Evolutionary conservation across 2,113 vertebrate species (phyloP).

Genomic region (Pipra filicauda): DNA sequence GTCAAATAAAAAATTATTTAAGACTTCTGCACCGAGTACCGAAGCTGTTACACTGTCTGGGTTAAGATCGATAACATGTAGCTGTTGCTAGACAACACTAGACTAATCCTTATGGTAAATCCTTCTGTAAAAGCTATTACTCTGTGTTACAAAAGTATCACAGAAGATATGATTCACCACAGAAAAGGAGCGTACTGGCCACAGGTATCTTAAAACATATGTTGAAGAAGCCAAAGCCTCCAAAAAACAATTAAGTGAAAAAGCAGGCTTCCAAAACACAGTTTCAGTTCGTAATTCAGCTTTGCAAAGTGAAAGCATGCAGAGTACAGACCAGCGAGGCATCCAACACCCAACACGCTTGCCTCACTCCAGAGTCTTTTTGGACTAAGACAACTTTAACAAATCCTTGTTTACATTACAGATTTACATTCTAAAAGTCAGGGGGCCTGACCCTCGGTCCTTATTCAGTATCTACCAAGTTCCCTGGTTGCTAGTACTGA

Average conservation of each 20-base stretch:
- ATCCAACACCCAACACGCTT: background rate
- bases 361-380: background rate
- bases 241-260: background rate
- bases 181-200: background rate
- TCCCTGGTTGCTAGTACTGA: accelerated
- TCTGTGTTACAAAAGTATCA: background rate
- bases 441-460: background rate
- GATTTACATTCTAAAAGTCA: constrained; percentile 9
- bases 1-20: background rate
- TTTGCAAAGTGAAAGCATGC: background rate
- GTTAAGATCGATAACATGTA: background rate
- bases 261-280: background rate
- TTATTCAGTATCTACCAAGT: background rate
- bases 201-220: background rate
- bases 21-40: background rate
- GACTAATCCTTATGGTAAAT: background rate
- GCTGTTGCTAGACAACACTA: background rate
- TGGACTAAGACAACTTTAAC: background rate
- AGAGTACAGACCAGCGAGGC: background rate
- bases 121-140: background rate
- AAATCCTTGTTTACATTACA: constrained; percentile 43
- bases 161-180: background rate
- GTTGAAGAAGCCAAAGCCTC: background rate
- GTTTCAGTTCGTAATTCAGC: background rate
- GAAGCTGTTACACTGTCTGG: background rate